Conservation (phyloP, 2,113 vertebrate genomes). For the Prietella phreatophila region DNA sequence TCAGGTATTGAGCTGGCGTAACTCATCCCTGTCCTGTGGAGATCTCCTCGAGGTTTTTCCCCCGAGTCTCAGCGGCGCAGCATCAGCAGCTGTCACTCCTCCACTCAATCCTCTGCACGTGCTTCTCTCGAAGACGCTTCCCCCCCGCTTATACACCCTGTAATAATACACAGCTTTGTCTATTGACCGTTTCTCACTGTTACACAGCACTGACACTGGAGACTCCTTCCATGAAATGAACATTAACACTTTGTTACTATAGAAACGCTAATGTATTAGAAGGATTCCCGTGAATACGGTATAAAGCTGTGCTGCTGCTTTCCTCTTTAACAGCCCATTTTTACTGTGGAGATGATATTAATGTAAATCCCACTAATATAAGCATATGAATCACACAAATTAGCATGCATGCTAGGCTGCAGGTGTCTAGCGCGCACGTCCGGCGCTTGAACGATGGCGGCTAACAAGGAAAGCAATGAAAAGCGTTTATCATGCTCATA, state of each 20-base stretch:
- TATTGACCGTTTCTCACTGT: not conserved
- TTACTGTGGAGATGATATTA: not conserved
- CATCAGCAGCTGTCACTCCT: not conserved
- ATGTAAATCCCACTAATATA: not conserved
- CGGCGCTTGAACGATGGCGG: slow-evolving; percentile 26
- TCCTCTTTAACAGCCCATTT: not conserved
- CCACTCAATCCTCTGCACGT: not conserved
- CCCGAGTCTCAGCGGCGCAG: not conserved
- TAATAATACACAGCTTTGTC: not conserved
- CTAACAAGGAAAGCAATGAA: slow-evolving; percentile 33
- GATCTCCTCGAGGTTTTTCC: not conserved
- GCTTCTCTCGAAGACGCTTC: not conserved
- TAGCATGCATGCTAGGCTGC: not conserved
- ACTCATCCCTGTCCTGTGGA: not conserved
- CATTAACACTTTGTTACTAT: not conserved
- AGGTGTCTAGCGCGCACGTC: not conserved
- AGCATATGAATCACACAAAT: not conserved
- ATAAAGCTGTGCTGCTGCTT: not conserved
- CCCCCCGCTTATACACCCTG: not conserved
- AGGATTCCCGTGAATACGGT: not conserved
- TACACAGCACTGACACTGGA: not conserved
- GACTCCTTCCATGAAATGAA: not conserved
- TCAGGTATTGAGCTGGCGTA: not conserved
- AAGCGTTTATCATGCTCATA: slow-evolving; percentile 34
- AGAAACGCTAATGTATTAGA: not conserved